Percentiles rank a stretch among this genome's conserved stretches.
phyloP scores from a whole-genome alignment of 2,797 vertebrate species.

The Hippocampus kuda region DNA sequence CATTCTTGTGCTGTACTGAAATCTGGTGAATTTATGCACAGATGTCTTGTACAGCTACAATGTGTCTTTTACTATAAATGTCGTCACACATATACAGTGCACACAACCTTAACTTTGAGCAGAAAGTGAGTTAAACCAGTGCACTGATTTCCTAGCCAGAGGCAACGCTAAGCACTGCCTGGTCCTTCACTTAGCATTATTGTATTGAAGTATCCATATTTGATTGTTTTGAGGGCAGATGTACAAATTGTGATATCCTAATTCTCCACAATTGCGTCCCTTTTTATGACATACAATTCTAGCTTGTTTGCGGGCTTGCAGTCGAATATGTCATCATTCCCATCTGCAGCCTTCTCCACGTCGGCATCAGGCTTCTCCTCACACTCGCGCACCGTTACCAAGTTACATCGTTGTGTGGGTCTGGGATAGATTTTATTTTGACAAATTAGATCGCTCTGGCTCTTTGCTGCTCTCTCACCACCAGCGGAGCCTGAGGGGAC shows the following conservation, averaged over 20 bases:
- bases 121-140: neutral
- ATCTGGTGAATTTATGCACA: neutral
- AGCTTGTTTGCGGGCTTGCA: constrained; percentile 1
- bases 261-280: neutral
- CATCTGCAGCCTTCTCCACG: constrained; percentile 23
- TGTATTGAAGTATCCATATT: neutral
- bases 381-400: constrained; percentile 33
- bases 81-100: neutral
- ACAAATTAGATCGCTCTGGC: constrained; percentile 16
- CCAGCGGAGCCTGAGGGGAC: constrained; percentile 34
- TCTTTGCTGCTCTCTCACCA: constrained; percentile 11
- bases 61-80: neutral
- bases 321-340: constrained; percentile 35
- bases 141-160: neutral
- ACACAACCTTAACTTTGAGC: neutral
- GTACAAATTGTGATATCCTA: neutral
- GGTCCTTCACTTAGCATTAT: neutral
- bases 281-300: neutral
- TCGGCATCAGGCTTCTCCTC: constrained; percentile 35
- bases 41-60: neutral
- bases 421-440: constrained; percentile 24
- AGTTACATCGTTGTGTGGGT: constrained; percentile 30
- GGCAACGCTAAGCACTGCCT: neutral
- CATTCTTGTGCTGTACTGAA: neutral
- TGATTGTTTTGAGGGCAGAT: neutral